Conservation (phyloP, 2,888 invertebrate species). For the Ormyrus rosae region DNA sequence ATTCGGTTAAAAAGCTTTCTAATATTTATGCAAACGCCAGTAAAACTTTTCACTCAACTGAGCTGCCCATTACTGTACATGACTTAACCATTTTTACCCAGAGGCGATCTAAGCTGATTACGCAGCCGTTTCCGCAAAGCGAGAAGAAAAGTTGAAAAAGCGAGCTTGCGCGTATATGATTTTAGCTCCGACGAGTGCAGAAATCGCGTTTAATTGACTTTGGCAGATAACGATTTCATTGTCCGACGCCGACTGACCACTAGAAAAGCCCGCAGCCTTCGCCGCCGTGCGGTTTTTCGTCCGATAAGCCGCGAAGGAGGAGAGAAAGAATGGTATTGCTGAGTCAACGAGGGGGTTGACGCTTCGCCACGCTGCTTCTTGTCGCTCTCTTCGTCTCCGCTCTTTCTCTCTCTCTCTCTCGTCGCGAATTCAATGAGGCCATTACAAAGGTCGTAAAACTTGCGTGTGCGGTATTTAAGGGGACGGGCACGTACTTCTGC, state of each 20-base stretch:
- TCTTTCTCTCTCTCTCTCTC: not conserved
- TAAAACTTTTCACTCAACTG: too few relatives aligned
- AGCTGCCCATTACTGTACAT: too few relatives aligned
- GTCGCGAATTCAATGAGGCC: slow-evolving; percentile 62
- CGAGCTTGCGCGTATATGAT: too few relatives aligned
- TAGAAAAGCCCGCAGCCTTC: slow-evolving; percentile 42
- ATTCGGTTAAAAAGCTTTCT: not conserved
- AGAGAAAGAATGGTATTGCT: slow-evolving; percentile 63
- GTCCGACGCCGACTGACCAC: slow-evolving; percentile 40
- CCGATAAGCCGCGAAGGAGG: slow-evolving; percentile 62
- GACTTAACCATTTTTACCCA: not conserved
- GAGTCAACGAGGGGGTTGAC: slow-evolving; percentile 62
- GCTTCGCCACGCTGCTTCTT: not conserved
- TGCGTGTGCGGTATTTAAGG: slow-evolving; percentile 43
- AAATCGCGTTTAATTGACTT: slow-evolving; percentile 57
- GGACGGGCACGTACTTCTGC: not conserved
- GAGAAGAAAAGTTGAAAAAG: too few relatives aligned
- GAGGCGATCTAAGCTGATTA: too few relatives aligned
- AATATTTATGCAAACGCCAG: too few relatives aligned
- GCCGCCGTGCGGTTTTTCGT: slow-evolving; percentile 56
- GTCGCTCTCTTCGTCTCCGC: slow-evolving; percentile 1
- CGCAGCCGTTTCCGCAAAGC: too few relatives aligned
- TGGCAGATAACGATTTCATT: slow-evolving; percentile 63
- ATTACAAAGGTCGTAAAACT: slow-evolving; percentile 63
- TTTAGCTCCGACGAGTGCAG: too few relatives aligned